Evolutionary conservation across 2,113 vertebrate genomes (phyloP), one percentile per base, ranked within the genome.

Genomic region (Oreochromis spilurus): DNA sequence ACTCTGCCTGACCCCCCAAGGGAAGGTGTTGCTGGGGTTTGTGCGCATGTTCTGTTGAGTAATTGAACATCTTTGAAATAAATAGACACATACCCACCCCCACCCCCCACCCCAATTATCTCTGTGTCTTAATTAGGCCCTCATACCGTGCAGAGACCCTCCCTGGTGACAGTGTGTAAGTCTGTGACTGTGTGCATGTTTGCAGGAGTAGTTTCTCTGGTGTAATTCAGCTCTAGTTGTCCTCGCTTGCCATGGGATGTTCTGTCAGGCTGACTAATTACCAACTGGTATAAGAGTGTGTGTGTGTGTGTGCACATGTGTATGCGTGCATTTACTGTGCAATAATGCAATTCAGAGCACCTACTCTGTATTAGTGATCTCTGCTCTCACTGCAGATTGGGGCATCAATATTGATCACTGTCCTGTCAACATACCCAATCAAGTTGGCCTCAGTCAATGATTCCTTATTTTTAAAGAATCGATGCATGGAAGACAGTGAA

Each of bases 261-360:
- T 95, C 90, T 93, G 92, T 93, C 91, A 94, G 93, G 91, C 89
- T 91, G 91, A 93, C 91, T 96, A 95, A 96, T 96, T 94, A 95
- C 91, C 88, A 84, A 87, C 79, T 72, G 54, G 79, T 91, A 3
- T 65, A 3, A 3, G 10, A 48, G 67, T 87, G 83, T 62, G 65
- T 81, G 81, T 62, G 65, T 81, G 81, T 62, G 36, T 26, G 45
- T 45, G 52, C 52, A 13, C 75, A 45, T 79, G 78, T 85, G 79
- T 52, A 34, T 81, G 79, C 62, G 12, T 80, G 40, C 36, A 65
- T 53, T 21, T 26, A 34, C 40, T 26, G 54, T 40, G 43, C 60
- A 83, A 65, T 91, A 91, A 89, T 86, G 80, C 82, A 81, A 86
- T 87, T 86, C 86, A 86, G 72, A 81, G 58, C 78, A 80, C 83